phyloP scores from a whole-genome alignment of 2,113 vertebrate species.

The Leptobrachium leishanense region DNA sequence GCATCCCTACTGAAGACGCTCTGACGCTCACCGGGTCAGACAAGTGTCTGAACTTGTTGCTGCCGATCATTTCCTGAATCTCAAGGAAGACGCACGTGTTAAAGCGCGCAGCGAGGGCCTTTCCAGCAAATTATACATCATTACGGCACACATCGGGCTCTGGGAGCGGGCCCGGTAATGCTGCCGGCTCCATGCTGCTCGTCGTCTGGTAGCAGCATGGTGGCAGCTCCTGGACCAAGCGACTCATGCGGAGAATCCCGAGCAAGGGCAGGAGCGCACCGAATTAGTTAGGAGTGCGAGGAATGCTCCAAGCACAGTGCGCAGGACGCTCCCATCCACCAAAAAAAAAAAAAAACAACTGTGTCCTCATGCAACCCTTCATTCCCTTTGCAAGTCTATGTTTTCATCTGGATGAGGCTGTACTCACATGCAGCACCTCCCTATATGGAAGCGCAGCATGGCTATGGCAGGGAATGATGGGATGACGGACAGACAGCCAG shows the following conservation, averaged over 20 bases:
- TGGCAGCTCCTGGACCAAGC: neutral
- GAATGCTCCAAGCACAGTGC: neutral
- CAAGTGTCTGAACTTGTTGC: too few relatives aligned
- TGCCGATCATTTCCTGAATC: too few relatives aligned
- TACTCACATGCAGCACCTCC: too few relatives aligned
- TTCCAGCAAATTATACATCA: neutral
- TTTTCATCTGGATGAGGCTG: neutral
- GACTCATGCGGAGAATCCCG: constrained; percentile 21
- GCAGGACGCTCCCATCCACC: neutral
- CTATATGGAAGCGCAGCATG: too few relatives aligned
- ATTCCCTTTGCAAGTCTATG: neutral
- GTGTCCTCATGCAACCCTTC: neutral
- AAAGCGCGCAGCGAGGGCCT: too few relatives aligned
- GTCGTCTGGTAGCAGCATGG: neutral
- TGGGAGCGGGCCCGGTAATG: neutral
- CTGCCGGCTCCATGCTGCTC: neutral
- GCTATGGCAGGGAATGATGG: too few relatives aligned
- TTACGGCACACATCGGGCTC: neutral
- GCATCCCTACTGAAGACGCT: too few relatives aligned
- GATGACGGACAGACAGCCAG: too few relatives aligned
- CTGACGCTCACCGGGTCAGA: too few relatives aligned
- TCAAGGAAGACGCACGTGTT: too few relatives aligned
- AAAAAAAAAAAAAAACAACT: too few relatives aligned
- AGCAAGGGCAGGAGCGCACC: constrained; percentile 34
- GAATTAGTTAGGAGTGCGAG: constrained; percentile 32